Conservation (phyloP, 2,888 invertebrate genomes). For the Diarsia dahlii region DNA sequence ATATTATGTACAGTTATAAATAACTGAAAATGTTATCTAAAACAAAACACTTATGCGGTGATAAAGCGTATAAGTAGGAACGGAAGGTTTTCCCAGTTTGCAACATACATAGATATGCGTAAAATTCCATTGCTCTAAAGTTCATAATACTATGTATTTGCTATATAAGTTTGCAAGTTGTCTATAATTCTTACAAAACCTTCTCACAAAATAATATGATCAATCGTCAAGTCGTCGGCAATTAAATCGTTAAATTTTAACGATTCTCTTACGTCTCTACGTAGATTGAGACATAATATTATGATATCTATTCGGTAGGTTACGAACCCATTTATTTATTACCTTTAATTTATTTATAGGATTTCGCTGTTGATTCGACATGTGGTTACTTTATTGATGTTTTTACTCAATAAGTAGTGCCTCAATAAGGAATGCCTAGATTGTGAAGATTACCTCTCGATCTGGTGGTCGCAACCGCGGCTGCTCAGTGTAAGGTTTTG, state of each 20-base stretch:
- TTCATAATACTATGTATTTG: not conserved
- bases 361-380: not conserved
- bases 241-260: slow-evolving; percentile 49
- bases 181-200: not conserved
- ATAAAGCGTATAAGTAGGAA: not conserved
- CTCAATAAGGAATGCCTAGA: not conserved
- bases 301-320: slow-evolving; percentile 4
- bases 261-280: slow-evolving; percentile 11
- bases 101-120: not conserved
- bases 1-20: not conserved
- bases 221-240: not conserved
- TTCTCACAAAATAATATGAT: not conserved
- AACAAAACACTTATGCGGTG: not conserved
- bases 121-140: not conserved
- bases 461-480: too few species aligned
- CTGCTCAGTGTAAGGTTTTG: too few species aligned
- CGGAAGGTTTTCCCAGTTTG: too few species aligned
- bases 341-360: slow-evolving; percentile 1
- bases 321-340: slow-evolving; percentile 28
- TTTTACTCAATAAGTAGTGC: not conserved
- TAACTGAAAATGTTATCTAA: not conserved
- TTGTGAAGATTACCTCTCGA: too few species aligned
- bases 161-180: too few species aligned
- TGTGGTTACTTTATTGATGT: not conserved
- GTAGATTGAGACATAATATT: slow-evolving; percentile 25